phyloP scores from a whole-genome alignment of 2,888 invertebrate species.

The Trichopria drosophilae region DNA sequence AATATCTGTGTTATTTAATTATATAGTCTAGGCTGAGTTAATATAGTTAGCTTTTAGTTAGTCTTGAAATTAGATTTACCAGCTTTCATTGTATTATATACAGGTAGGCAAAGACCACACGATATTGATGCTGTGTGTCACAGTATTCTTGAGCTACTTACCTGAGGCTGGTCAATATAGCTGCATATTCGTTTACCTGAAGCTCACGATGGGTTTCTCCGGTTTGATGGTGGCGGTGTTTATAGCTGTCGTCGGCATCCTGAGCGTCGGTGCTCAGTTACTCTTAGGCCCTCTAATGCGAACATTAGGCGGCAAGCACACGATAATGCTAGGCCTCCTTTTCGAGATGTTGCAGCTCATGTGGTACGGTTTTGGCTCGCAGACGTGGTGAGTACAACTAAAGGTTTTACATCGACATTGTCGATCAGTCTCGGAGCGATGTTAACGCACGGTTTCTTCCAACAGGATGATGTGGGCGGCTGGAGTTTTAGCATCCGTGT shows the following conservation, averaged over 20 bases:
- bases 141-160: constrained; percentile 96
- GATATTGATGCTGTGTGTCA: constrained; percentile 93
- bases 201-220: constrained; percentile 94
- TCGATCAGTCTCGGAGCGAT: not conserved
- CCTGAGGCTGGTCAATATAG: constrained; percentile 99
- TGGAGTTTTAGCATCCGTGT: constrained; percentile 92
- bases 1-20: too few species aligned
- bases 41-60: too few species aligned
- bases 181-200: constrained; percentile 98
- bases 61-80: too few species aligned
- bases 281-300: constrained; percentile 69
- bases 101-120: constrained; percentile 93
- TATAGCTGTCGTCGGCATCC: constrained; percentile 94
- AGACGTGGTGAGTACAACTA: constrained; percentile 72
- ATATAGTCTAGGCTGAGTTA: too few species aligned
- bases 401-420: not conserved
- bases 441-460: constrained; percentile 6
- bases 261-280: constrained; percentile 94
- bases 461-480: constrained; percentile 98
- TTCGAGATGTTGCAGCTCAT: constrained; percentile 96
- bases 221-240: constrained; percentile 95
- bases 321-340: constrained; percentile 93
- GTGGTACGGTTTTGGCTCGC: constrained; percentile 96
- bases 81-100: too few species aligned
- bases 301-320: constrained; percentile 90